Conservation (phyloP, 2,113 vertebrate genomes). For the Camelus bactrianus region DNA sequence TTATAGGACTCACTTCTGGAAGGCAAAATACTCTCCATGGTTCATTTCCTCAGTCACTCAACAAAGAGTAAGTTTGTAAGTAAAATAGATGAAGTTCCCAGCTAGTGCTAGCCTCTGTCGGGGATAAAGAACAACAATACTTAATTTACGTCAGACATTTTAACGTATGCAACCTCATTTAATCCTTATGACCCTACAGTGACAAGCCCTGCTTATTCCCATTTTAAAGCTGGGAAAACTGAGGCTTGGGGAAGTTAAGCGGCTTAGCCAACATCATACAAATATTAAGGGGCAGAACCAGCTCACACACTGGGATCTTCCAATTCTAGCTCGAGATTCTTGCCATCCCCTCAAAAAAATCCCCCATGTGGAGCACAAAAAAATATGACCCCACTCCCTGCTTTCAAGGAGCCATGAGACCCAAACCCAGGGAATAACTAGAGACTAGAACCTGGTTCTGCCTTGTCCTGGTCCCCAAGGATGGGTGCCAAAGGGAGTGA, state of each 20-base stretch:
- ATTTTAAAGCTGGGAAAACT: slow-evolving; percentile 47
- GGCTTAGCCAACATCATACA: background rate
- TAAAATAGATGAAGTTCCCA: slow-evolving; percentile 40
- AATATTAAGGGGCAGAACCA: background rate
- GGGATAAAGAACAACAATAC: background rate
- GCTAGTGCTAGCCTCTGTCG: background rate
- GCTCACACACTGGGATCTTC: background rate
- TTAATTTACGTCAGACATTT: background rate
- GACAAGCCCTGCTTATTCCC: background rate
- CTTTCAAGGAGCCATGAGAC: background rate
- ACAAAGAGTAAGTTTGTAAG: background rate
- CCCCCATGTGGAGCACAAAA: background rate
- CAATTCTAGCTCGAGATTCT: background rate
- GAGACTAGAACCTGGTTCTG: background rate
- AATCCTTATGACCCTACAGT: background rate
- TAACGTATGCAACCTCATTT: background rate
- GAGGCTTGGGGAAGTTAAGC: background rate
- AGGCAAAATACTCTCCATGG: slow-evolving; percentile 45
- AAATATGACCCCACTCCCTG: background rate
- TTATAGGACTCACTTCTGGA: slow-evolving; percentile 42
- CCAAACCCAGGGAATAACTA: background rate
- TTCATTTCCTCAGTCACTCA: slow-evolving; percentile 66
- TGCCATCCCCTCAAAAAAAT: background rate
- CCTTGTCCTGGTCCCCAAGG: background rate
- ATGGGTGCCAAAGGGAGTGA: background rate